A percentile compares a stretch with the other conserved stretches of the same genome.
Evolutionary conservation across 2,888 invertebrate genomes (phyloP).

Genomic region (Oasisia sp.): DNA sequence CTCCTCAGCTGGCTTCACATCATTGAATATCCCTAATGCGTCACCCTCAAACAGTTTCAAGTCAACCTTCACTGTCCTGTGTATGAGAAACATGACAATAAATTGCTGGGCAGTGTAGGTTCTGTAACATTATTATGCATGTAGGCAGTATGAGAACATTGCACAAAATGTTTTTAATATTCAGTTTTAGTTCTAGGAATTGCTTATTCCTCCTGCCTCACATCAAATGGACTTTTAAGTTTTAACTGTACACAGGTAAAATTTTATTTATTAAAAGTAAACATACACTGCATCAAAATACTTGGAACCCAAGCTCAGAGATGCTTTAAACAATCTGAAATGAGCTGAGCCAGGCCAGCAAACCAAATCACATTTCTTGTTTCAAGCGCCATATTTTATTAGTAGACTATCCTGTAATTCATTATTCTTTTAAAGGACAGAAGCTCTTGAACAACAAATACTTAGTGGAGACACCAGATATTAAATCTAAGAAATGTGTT

Average conservation of each 20-base stretch:
- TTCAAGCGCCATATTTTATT: neutral
- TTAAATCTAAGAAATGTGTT: neutral
- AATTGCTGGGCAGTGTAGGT: neutral
- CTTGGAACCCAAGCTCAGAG: too few relatives aligned
- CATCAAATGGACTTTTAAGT: too few relatives aligned
- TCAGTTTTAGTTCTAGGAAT: neutral
- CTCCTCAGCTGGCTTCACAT: neutral
- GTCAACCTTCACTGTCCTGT: slow-evolving; percentile 31
- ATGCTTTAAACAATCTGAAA: too few relatives aligned
- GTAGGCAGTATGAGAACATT: neutral
- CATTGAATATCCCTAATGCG: slow-evolving; percentile 36
- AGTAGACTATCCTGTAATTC: neutral
- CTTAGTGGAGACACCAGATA: neutral
- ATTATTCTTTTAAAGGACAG: neutral
- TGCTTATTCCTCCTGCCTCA: neutral
- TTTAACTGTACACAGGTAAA: too few relatives aligned
- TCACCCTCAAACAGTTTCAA: slow-evolving; percentile 68
- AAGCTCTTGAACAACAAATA: neutral
- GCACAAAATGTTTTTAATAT: neutral
- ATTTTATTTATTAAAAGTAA: too few relatives aligned
- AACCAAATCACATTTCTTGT: neutral
- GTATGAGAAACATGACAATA: too few relatives aligned
- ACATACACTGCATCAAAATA: too few relatives aligned
- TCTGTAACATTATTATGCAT: neutral
- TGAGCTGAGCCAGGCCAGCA: too few relatives aligned